phyloP scores from a whole-genome alignment of 2,113 vertebrate species.

The Melanerpes formicivorus region DNA sequence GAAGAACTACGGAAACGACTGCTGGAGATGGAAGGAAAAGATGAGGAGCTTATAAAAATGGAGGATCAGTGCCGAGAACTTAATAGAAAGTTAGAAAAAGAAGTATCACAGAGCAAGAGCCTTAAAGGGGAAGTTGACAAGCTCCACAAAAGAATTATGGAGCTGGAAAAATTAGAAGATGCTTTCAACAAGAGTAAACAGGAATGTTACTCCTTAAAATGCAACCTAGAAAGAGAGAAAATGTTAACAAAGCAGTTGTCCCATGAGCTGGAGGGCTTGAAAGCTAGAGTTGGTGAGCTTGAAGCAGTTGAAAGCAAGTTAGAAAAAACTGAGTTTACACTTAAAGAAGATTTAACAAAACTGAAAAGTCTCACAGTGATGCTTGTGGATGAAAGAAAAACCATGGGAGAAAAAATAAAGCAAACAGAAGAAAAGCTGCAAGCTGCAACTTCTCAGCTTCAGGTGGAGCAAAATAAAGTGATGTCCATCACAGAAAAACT shows the following conservation, averaged over 20 bases:
- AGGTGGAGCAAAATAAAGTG: constrained; percentile 92
- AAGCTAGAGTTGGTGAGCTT: constrained; percentile 87
- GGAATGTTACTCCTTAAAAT: constrained; percentile 90
- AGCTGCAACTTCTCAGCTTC: constrained; percentile 87
- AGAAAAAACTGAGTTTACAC: constrained; percentile 88
- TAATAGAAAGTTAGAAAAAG: constrained; percentile 91
- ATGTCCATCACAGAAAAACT: constrained; percentile 93
- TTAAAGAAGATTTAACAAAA: constrained; percentile 96
- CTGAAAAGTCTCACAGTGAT: constrained; percentile 95
- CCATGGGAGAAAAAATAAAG: constrained; percentile 91
- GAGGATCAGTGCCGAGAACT: constrained; percentile 95
- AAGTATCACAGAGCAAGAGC: constrained; percentile 85
- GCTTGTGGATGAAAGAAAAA: constrained; percentile 94
- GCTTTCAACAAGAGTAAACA: constrained; percentile 93
- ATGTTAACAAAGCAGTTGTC: constrained; percentile 87
- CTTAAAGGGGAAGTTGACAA: constrained; percentile 92
- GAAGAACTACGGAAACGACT: constrained; percentile 92
- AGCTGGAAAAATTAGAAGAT: constrained; percentile 94
- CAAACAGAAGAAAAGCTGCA: constrained; percentile 94
- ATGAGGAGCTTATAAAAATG: constrained; percentile 93
- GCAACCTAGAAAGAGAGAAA: constrained; percentile 92
- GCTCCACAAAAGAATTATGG: constrained; percentile 91
- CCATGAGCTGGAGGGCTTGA: constrained; percentile 89
- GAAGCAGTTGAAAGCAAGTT: constrained; percentile 87
- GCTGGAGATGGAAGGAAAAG: constrained; percentile 97